Evolutionary conservation across 2,797 vertebrate genomes (phyloP), one percentile per base, ranked within the genome.

Genomic region (Diplodus puntazzo): DNA sequence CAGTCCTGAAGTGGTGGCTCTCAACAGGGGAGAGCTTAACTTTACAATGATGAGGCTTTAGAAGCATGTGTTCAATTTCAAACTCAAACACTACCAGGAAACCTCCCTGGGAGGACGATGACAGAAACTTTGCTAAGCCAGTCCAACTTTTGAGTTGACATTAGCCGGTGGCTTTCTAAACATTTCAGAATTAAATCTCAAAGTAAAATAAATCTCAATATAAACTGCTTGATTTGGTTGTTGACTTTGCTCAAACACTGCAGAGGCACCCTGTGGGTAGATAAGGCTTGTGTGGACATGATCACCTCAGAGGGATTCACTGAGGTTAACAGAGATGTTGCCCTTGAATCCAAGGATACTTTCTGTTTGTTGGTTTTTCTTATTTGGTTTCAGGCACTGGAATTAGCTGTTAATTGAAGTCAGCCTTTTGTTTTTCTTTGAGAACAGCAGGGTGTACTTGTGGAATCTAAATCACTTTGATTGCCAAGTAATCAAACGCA

Each of bases 161-260:
- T 83, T 84, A 86, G 81, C 73, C 63, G 9, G 70, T 46, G 75
- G 65, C 77, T 80, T 88, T 85, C 77, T 86, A 90, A 94, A 93
- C 85, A 92, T 77, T 82, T 81, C 39, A 11, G 70, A 89, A 89
- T 89, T 73, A 90, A 90, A 91, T 82, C 68, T 64, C 55, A 76
- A 85, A 89, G 85, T 73, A 86, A 90, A 92, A 90, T 79, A 92
- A 92, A 86, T 77, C 50, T 77, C 80, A 84, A 75, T 75, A 84
- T 87, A 90, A 94, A 83, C 74, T 17, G 49, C 79, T 83, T 84
- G 78, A 86, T 89, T 88, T 83, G 75, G 76, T 86, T 87, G 83
- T 89, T 90, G 90, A 81, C 80, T 88, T 84, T 89, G 49, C 73
- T 85, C 50, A 75, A 87, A 91, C 73, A 75, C 59, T 50, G 77